phyloP scores from a whole-genome alignment of 2,797 vertebrate genomes.

The Peromyscus aztecus region DNA sequence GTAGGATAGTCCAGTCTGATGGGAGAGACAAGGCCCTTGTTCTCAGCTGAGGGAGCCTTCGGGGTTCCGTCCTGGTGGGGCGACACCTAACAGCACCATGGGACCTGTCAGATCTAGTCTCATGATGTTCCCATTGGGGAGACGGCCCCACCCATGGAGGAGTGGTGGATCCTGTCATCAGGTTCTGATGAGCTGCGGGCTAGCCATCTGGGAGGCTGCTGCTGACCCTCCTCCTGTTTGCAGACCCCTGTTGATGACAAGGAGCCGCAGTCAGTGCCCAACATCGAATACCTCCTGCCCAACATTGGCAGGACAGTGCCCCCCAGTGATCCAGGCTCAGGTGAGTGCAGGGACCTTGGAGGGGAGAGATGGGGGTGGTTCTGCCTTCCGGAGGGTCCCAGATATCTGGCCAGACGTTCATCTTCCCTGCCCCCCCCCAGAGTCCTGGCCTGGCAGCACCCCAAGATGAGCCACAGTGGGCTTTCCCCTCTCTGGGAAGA shows the following conservation, averaged over 20 bases:
- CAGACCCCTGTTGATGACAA: constrained; percentile 97
- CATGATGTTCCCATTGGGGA: not conserved
- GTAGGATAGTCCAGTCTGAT: not conserved
- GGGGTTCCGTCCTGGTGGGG: not conserved
- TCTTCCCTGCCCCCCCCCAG: not conserved
- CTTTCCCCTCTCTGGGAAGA: not conserved
- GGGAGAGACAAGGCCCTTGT: not conserved
- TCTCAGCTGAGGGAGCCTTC: not conserved
- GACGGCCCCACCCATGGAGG: not conserved
- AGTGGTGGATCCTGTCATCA: not conserved
- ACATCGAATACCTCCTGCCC: constrained; percentile 98
- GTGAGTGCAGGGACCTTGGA: constrained; percentile 87
- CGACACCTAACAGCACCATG: fast-evolving
- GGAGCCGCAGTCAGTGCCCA: constrained; percentile 95
- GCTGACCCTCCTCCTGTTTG: constrained; percentile 7
- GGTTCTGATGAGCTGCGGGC: not conserved
- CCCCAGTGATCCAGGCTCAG: constrained; percentile 93
- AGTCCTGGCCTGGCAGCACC: not conserved
- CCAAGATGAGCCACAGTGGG: not conserved
- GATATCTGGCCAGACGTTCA: not conserved
- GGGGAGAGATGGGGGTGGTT: not conserved
- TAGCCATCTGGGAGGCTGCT: not conserved
- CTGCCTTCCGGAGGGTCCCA: not conserved
- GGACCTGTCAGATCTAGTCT: not conserved
- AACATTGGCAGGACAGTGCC: constrained; percentile 96